A percentile compares a stretch with the other conserved stretches of the same genome.
These are phyloP conservation scores for Kryptolebias ocellatus DNA, from an alignment of 2,797 vertebrate species.

Conservation along the genomic window DNA sequence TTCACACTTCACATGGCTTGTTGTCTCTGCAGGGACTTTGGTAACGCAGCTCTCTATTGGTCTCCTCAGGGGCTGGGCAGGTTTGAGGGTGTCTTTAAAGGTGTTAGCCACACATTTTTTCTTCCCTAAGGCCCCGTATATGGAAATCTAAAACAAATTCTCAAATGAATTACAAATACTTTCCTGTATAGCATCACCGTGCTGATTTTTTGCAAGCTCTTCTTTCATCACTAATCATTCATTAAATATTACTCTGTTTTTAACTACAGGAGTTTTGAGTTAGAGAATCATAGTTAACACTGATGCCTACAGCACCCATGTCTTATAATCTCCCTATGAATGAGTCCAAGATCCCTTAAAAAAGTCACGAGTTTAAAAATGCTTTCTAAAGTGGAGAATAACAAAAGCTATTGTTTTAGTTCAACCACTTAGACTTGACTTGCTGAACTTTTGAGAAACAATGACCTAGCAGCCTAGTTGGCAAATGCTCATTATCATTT, in stretches of 20 bases:
- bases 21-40: constrained; percentile 75
- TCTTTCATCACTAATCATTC: not conserved
- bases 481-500: too few relatives aligned
- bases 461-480: too few relatives aligned
- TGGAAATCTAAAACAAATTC: constrained; percentile 54
- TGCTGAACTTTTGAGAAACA: too few relatives aligned
- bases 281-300: not conserved
- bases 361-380: too few relatives aligned
- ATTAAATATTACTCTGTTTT: not conserved
- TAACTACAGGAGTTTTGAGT: not conserved
- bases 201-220: constrained; percentile 14
- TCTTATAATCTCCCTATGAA: too few relatives aligned
- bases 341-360: too few relatives aligned
- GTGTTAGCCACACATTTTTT: constrained; percentile 69
- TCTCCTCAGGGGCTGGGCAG: constrained; percentile 60
- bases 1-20: constrained; percentile 78
- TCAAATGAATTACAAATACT: constrained; percentile 58
- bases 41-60: constrained; percentile 66
- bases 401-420: too few relatives aligned
- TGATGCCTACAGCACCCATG: too few relatives aligned
- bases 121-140: constrained; percentile 51
- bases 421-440: too few relatives aligned
- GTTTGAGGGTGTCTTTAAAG: constrained; percentile 69
- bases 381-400: too few relatives aligned
- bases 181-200: not conserved